These are phyloP conservation scores for Petrophora chlorosata DNA, from an alignment of 2,888 invertebrate genomes.

Conservation along the genomic window DNA sequence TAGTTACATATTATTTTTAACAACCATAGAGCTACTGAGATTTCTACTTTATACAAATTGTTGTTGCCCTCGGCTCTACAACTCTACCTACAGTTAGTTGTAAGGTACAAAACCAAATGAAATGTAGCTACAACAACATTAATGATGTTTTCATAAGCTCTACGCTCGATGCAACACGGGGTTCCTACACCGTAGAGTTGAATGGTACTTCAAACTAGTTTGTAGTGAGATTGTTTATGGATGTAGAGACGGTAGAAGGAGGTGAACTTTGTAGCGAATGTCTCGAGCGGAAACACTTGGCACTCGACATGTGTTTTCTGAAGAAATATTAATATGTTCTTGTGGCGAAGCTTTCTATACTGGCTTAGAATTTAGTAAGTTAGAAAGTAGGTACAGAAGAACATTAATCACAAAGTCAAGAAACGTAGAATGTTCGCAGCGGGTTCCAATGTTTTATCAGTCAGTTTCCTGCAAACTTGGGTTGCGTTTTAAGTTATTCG, in stretches of 20 bases:
- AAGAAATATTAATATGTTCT: conserved; percentile 3
- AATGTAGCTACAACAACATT: neutral
- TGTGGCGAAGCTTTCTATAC: neutral
- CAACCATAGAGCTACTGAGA: too few relatives aligned
- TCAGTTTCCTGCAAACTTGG: too few relatives aligned
- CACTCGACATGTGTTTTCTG: neutral
- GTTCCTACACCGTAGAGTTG: neutral
- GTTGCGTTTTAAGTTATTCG: too few relatives aligned
- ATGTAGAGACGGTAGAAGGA: neutral
- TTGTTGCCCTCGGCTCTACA: neutral
- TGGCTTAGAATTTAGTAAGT: too few relatives aligned
- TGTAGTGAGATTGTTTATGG: conserved; percentile 9
- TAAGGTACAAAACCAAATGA: conserved; percentile 1
- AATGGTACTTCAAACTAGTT: conserved; percentile 21
- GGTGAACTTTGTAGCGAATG: conserved; percentile 1
- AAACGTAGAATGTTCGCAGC: too few relatives aligned
- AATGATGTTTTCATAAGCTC: conserved; percentile 18
- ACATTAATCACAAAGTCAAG: too few relatives aligned
- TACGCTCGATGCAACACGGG: neutral
- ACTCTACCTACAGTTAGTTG: too few relatives aligned
- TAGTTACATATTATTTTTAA: too few relatives aligned
- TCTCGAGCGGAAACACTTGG: conserved; percentile 1
- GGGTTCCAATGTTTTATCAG: too few relatives aligned
- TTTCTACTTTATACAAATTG: neutral
- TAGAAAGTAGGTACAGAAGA: too few relatives aligned